phyloP scores from a whole-genome alignment of 2,797 vertebrate species.

The Eulemur rubriventer region DNA sequence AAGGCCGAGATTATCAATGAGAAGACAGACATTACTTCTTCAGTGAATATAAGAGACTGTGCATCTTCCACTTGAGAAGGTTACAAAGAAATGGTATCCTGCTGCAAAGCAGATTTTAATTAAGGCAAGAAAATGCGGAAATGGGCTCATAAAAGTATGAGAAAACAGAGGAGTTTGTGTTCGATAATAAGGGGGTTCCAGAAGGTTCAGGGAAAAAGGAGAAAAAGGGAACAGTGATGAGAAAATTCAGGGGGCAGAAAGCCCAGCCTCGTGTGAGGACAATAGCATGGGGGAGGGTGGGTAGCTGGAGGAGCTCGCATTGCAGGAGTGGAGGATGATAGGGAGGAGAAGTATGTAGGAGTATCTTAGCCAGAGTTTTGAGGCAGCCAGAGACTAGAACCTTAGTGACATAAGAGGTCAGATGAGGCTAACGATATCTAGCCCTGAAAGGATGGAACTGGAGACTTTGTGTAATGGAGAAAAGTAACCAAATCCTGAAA shows the following conservation, averaged over 20 bases:
- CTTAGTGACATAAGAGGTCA: not conserved
- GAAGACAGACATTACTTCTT: not conserved
- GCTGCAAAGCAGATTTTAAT: slow-evolving; percentile 25
- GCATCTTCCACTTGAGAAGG: not conserved
- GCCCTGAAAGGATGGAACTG: not conserved
- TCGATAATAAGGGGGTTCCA: not conserved
- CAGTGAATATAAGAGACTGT: not conserved
- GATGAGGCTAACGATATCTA: not conserved
- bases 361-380: not conserved
- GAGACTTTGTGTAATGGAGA: not conserved
- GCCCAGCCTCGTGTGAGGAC: not conserved
- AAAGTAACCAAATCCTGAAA: not conserved
- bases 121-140: not conserved
- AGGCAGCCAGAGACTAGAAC: not conserved
- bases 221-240: not conserved
- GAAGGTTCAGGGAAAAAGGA: not conserved
- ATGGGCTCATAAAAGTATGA: not conserved
- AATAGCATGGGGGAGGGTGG: not conserved
- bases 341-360: not conserved
- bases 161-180: not conserved
- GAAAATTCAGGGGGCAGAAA: not conserved
- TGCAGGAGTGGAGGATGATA: not conserved
- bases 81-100: not conserved
- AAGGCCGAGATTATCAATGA: not conserved
- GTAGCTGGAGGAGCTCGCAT: not conserved